Base-by-base conservation (phyloP, 2,797 vertebrate species). In the Cynodonichthys magdalenae region DNA sequence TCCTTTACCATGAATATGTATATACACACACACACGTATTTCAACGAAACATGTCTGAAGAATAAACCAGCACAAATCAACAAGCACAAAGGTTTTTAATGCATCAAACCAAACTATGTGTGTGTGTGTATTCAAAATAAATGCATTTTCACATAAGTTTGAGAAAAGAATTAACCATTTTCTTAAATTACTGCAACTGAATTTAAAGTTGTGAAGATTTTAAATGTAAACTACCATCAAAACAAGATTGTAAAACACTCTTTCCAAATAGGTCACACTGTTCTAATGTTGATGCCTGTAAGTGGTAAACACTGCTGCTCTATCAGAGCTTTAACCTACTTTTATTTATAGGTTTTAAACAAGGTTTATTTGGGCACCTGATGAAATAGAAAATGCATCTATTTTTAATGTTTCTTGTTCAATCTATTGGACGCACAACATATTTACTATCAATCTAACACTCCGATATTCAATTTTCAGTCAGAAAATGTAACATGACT, bases 11-110 rank as follows among this genome's bases (percentile, higher is more conserved):
- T n/a, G n/a, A n/a, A n/a, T n/a, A n/a, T n/a, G n/a, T n/a, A n/a
- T n/a, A n/a, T n/a, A n/a, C n/a, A n/a, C n/a, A n/a, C n/a, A n/a
- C n/a, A n/a, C n/a, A n/a, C n/a, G 3, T 47, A 27, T 46, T 42
- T 20, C 3, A 65, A 24, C 24, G 24, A 24, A 24, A 24, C 28
- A 53, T 4, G 4, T 5, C 0, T 3, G 24, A 24, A 24, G 9
- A 55, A 51, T 3, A 31, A 61, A 27, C 4, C 31, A 20, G 2
- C 2, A 46, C 19, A 14, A 44, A 28, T 56, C 19, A 69, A 24
- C 24, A 24, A 24, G 24, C 24, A 24, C 24, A 24, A 24, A 59
- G n/a, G 5, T 0, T 65, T 81, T 84, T 75, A 82, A 71, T 59
- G 29, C 28, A 67, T 47, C 15, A 56, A 66, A 59, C 18, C 34